Evolutionary conservation across 2,797 vertebrate species (phyloP), one percentile per base, ranked within the genome.

Genomic region (Myotis myotis): DNA sequence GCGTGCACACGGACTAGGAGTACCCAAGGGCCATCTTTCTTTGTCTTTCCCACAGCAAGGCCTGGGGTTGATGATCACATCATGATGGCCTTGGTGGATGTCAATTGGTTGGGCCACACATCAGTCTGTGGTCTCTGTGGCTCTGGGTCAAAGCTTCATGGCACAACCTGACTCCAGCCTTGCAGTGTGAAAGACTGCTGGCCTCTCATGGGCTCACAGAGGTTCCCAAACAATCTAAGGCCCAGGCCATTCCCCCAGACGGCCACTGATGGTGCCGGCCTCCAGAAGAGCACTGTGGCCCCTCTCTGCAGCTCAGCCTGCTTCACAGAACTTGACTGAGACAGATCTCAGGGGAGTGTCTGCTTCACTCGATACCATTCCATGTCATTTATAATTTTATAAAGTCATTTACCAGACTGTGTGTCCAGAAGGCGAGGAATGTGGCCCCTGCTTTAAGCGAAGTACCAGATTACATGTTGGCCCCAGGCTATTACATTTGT

Each of bases 201-300:
- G n/a, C n/a, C 16, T 81, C 10, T 20, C 64, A 8, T 3, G 23
- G 47, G 11, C 13, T 79, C 6, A 17, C 0, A 0, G 19, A 28
- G 11, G 38, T 57, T 72, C 12, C 28, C 23, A 41, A n/a, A 41
- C 4, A 1, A 62, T 20, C 53, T 30, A 47, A 68, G 53, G 5
- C 38, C 82, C 38, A 38, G 41, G 16, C 33, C 62, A 2, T 3
- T 1, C 6, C 38, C 9, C 2, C 2, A 3, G 33, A 44, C 7
- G 12, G 17, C 1, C 30, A 1, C 13, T 1, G 11, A 30, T 4
- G 6, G 3, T 0, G 0, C 25, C 1, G 1, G n/a, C 12, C n/a
- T 60, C 47, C 16, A 1, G n/a, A 30, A 84, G 33, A 33, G 33
- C 25, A 10, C 8, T 0, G 0, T 55, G 47, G n/a, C 41, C 5